phyloP scores from a whole-genome alignment of 2,888 invertebrate genomes.

The Patella pellucida region DNA sequence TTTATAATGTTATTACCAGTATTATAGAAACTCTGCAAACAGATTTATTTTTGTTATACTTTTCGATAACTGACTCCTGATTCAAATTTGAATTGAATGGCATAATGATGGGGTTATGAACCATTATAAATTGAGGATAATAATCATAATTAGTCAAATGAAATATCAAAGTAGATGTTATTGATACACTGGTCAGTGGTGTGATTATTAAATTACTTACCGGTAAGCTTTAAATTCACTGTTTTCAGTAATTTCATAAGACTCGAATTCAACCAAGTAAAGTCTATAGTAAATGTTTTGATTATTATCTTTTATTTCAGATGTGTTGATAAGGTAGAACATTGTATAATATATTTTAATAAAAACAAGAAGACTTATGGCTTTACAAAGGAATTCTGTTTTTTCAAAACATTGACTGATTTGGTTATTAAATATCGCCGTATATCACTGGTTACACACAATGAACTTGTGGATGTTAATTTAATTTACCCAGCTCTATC shows the following conservation, averaged over 20 bases:
- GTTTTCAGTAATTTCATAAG: background rate
- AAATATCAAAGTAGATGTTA: too few species aligned
- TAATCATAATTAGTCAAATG: too few species aligned
- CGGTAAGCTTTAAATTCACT: background rate
- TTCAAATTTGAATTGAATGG: too few species aligned
- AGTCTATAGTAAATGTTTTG: background rate
- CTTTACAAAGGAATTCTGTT: slow-evolving; percentile 93
- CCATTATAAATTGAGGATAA: too few species aligned
- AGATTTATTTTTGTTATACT: too few species aligned
- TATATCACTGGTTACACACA: slow-evolving; percentile 93
- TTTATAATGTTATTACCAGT: too few species aligned
- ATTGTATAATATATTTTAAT: slow-evolving; percentile 91
- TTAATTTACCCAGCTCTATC: slow-evolving; percentile 79
- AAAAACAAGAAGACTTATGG: slow-evolving; percentile 83
- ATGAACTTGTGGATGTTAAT: slow-evolving; percentile 86
- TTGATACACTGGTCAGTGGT: too few species aligned
- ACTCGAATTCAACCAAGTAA: background rate
- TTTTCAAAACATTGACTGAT: slow-evolving; percentile 87
- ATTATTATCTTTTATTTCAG: slow-evolving; percentile 68
- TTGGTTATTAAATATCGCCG: slow-evolving; percentile 92
- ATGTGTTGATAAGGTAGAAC: slow-evolving; percentile 87
- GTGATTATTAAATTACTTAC: background rate
- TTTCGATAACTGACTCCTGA: too few species aligned
- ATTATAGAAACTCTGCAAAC: too few species aligned
- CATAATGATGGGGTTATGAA: too few species aligned